Conservation (phyloP, 37 sponge, comb jelly and placozoan genomes). For the Cladorhizidae sp. region DNA sequence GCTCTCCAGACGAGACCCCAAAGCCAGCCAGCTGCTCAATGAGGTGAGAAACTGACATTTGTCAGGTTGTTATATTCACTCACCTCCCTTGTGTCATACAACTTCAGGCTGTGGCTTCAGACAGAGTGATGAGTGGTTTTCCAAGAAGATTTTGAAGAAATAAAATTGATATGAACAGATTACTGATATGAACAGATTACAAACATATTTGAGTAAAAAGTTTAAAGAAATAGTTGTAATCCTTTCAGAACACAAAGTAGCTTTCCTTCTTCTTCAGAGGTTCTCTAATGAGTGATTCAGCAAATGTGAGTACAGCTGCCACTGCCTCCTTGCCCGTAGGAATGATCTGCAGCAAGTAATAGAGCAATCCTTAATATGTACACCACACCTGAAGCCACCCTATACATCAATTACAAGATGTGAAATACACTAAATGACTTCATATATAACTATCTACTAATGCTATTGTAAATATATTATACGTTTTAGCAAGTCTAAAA, state of each 20-base stretch:
- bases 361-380: not conserved
- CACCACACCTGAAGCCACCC: too few relatives aligned
- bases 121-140: conserved; percentile 87
- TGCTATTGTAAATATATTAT: not conserved
- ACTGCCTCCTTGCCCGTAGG: conserved; percentile 67
- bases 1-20: conserved; percentile 71
- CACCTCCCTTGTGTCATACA: not conserved
- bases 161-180: not conserved
- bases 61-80: conserved; percentile 14
- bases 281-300: conserved; percentile 12
- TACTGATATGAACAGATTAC: too few relatives aligned
- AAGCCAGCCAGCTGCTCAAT: conserved; percentile 56
- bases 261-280: conserved; percentile 16
- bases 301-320: conserved; percentile 48
- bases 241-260: too few relatives aligned
- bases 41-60: conserved; percentile 33
- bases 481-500: not conserved
- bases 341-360: conserved; percentile 47
- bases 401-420: not conserved
- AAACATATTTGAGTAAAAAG: too few relatives aligned
- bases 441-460: not conserved
- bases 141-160: conserved; percentile 37
- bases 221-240: too few relatives aligned
- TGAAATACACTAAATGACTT: not conserved
- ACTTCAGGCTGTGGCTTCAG: conserved; percentile 68